These are phyloP conservation scores for Diorhabda sublineata DNA, from an alignment of 1,140 invertebrate genomes.

Conservation along the genomic window DNA sequence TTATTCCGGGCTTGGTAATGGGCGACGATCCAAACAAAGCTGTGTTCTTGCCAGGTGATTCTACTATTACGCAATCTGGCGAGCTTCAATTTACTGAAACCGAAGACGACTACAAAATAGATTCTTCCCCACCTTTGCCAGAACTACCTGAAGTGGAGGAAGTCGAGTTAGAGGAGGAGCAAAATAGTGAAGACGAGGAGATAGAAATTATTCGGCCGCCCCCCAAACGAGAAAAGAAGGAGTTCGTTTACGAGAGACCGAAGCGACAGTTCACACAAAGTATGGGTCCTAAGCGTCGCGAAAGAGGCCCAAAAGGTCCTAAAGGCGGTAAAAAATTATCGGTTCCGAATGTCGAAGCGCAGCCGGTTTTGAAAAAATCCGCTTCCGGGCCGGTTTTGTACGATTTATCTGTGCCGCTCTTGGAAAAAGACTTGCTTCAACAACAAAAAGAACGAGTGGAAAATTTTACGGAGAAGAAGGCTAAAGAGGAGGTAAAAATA, in stretches of 20 bases:
- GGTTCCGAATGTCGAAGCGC: conserved; percentile 5
- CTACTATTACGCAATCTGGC: conserved; percentile 51
- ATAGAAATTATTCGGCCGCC: conserved; percentile 32
- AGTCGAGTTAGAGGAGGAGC: conserved; percentile 35
- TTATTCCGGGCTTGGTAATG: conserved; percentile 55
- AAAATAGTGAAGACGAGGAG: conserved; percentile 38
- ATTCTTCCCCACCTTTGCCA: conserved; percentile 23
- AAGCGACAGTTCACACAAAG: conserved; percentile 36
- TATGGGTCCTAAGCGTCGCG: conserved; percentile 40
- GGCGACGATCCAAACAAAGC: conserved; percentile 44
- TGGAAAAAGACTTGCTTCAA: conserved; percentile 40
- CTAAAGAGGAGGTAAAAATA: conserved; percentile 38
- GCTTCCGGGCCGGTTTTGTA: conserved; percentile 26
- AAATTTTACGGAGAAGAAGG: conserved; percentile 39
- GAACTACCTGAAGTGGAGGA: conserved; percentile 28
- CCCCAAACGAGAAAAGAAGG: conserved; percentile 36
- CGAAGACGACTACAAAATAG: conserved; percentile 37
- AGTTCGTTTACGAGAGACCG: conserved; percentile 42
- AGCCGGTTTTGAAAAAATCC: conserved; percentile 6
- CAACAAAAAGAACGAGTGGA: conserved; percentile 43
- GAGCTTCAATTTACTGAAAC: conserved; percentile 48
- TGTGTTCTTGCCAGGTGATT: conserved; percentile 59
- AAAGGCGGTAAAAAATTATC: conserved; percentile 20
- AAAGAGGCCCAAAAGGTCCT: conserved; percentile 27
- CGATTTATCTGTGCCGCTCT: conserved; percentile 36